Conservation (phyloP, 2,888 invertebrate genomes). For the Balanococcus diminutus region DNA sequence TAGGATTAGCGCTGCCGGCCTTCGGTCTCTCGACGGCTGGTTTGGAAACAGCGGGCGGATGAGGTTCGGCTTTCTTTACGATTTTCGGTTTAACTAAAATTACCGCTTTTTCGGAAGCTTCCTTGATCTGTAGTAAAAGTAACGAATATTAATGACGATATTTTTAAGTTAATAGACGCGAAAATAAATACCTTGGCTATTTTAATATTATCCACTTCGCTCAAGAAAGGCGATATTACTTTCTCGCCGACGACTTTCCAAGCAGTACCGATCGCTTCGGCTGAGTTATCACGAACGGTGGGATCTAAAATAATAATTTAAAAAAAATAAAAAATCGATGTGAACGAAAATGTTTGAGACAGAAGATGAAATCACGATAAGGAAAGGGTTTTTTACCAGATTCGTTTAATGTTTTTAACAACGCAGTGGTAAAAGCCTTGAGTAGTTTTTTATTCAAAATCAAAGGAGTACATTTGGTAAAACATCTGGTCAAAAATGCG, state of each 20-base stretch:
- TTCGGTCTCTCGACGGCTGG: constrained; percentile 60
- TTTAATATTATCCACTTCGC: constrained; percentile 88
- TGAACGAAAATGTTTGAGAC: neutral
- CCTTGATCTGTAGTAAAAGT: constrained; percentile 71
- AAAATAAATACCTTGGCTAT: constrained; percentile 73
- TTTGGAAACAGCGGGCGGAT: constrained; percentile 54
- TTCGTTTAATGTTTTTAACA: constrained; percentile 80
- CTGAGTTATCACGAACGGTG: constrained; percentile 87
- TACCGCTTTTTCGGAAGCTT: constrained; percentile 90
- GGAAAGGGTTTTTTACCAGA: constrained; percentile 65
- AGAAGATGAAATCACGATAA: neutral
- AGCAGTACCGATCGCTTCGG: constrained; percentile 91
- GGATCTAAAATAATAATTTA: constrained; percentile 71
- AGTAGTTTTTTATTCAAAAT: constrained; percentile 87
- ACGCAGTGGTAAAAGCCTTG: constrained; percentile 77
- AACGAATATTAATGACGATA: neutral
- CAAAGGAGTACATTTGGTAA: constrained; percentile 79
- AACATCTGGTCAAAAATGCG: constrained; percentile 80
- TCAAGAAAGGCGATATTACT: constrained; percentile 80
- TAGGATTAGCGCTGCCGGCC: constrained; percentile 65
- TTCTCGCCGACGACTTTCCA: constrained; percentile 95
- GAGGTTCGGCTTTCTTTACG: constrained; percentile 65
- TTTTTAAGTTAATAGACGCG: neutral
- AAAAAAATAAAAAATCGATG: constrained; percentile 11
- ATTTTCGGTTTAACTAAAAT: constrained; percentile 72